Conservation (phyloP, 2,888 invertebrate species). For the Rhogogaster chlorosoma region DNA sequence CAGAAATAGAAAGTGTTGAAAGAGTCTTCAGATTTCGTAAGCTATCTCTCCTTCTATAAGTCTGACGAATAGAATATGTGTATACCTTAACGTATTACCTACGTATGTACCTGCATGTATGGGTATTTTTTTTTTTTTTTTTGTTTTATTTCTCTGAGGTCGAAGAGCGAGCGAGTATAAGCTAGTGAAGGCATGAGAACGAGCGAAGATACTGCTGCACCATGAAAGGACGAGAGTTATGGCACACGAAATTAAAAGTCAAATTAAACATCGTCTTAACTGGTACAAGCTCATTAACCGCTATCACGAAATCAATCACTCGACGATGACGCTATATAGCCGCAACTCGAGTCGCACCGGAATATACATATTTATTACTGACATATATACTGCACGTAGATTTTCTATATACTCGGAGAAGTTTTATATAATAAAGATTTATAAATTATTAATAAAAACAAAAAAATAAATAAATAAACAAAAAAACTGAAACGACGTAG, state of each 20-base stretch:
- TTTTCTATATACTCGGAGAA: background rate
- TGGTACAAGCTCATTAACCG: conserved; percentile 60
- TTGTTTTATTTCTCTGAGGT: background rate
- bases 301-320: conserved; percentile 62
- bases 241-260: conserved; percentile 57
- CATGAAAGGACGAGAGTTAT: conserved; percentile 34
- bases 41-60: background rate
- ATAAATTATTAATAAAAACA: background rate
- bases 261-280: conserved; percentile 59
- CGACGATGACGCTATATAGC: conserved; percentile 3
- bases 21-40: conserved; percentile 23
- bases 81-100: too few species aligned
- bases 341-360: background rate
- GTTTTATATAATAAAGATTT: background rate
- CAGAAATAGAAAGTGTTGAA: conserved; percentile 47
- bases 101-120: background rate
- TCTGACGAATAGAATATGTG: background rate
- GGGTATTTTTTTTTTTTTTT: background rate
- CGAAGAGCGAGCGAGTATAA: background rate
- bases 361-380: background rate
- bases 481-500: background rate
- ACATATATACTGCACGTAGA: background rate
- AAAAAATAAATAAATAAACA: background rate
- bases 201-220: background rate
- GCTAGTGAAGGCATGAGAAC: conserved; percentile 8